Evolutionary conservation across 1,140 invertebrate genomes (phyloP).

Genomic region (Phymorhynchus buccinoides): DNA sequence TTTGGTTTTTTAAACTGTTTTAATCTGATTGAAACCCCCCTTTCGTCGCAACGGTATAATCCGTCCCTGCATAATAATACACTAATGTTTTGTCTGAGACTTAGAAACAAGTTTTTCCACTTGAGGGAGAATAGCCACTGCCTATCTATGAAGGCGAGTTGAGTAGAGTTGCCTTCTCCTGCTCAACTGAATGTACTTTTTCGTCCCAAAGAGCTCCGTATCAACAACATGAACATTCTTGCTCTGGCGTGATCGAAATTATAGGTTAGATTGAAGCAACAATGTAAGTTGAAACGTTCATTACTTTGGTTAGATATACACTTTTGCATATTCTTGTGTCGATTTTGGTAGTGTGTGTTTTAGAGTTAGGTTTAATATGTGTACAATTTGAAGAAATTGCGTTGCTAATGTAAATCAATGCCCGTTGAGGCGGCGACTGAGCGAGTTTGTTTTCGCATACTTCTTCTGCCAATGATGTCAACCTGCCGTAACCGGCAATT

Average conservation of each 20-base stretch:
- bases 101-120: background rate
- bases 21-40: background rate
- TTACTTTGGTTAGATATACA: background rate
- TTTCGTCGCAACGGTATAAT: background rate
- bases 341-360: background rate
- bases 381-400: background rate
- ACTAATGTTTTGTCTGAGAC: background rate
- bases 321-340: background rate
- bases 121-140: too few species aligned
- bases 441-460: background rate
- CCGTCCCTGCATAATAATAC: background rate
- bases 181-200: background rate
- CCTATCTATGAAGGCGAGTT: background rate
- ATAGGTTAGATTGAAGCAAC: background rate
- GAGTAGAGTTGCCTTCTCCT: background rate
- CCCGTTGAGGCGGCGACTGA: background rate
- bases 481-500: too few species aligned
- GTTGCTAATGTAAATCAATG: background rate
- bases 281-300: conserved; percentile 20
- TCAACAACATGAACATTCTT: conserved; percentile 41
- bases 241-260: conserved; percentile 22
- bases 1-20: too few species aligned
- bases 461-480: too few species aligned
- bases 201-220: conserved; percentile 12
- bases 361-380: too few species aligned